Evolutionary conservation across 2,113 vertebrate species (phyloP).

Genomic region (Acanthochromis polyacanthus): DNA sequence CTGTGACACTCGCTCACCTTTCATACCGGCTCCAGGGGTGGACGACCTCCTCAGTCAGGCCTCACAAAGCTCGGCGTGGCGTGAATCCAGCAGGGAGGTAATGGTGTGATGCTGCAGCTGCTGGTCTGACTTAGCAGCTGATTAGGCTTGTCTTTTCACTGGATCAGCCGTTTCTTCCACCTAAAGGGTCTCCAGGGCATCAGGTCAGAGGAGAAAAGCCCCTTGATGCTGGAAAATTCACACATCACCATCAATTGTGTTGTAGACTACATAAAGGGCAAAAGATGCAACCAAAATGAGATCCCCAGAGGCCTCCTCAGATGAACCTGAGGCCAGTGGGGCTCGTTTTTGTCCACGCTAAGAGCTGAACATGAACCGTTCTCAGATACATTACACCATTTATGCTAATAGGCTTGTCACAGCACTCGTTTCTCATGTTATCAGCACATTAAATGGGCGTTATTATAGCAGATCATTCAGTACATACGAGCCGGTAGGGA

Average conservation of each 20-base stretch:
- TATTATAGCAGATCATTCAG: too few relatives aligned
- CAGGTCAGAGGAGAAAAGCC: not conserved
- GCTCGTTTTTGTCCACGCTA: too few relatives aligned
- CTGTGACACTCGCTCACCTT: slow-evolving; percentile 10
- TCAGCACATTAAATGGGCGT: too few relatives aligned
- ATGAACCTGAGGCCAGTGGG: too few relatives aligned
- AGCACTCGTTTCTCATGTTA: too few relatives aligned
- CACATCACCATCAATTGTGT: not conserved
- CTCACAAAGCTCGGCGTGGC: not conserved
- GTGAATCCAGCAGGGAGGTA: not conserved
- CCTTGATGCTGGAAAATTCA: not conserved
- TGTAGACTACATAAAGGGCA: too few relatives aligned
- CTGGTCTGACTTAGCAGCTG: not conserved
- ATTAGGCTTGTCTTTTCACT: slow-evolving; percentile 7
- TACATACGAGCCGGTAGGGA: too few relatives aligned
- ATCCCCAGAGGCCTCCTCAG: too few relatives aligned
- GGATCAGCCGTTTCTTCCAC: slow-evolving; percentile 14
- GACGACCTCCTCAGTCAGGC: not conserved
- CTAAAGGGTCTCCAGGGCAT: not conserved
- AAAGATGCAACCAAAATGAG: too few relatives aligned
- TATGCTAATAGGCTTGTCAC: too few relatives aligned
- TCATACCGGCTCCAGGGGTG: not conserved
- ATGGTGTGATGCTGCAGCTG: slow-evolving; percentile 2
- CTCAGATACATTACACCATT: too few relatives aligned
- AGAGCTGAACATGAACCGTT: too few relatives aligned